Percentiles rank a stretch among this genome's conserved stretches.
Evolutionary conservation across 2,888 invertebrate genomes (phyloP).

Genomic region (Andricus curvator): DNA sequence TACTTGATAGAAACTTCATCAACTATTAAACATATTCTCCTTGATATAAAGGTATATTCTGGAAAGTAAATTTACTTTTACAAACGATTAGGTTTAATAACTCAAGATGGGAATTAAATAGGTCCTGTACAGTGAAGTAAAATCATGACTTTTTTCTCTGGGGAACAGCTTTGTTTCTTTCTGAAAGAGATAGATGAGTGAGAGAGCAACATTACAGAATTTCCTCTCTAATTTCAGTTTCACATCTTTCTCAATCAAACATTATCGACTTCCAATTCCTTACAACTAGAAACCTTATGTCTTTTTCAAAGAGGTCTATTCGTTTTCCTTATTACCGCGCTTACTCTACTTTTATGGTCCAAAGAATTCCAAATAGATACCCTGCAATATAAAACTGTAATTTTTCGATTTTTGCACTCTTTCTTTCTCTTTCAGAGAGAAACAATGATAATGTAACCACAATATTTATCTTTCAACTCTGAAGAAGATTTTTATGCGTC

Average conservation of each 20-base stretch:
- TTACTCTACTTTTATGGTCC: slow-evolving; percentile 10
- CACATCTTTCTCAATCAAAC: slow-evolving; percentile 20
- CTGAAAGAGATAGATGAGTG: slow-evolving; percentile 25
- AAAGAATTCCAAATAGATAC: not conserved
- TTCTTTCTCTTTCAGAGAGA: slow-evolving; percentile 17
- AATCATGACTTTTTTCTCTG: slow-evolving; percentile 3
- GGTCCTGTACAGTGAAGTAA: slow-evolving; percentile 35
- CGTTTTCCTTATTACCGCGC: not conserved
- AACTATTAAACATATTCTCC: too few species aligned
- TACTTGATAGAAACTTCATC: not conserved
- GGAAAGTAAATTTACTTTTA: not conserved
- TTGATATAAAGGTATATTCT: too few species aligned
- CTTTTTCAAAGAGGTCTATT: not conserved
- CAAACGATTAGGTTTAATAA: not conserved
- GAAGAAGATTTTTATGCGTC: slow-evolving; percentile 37
- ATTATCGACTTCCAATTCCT: slow-evolving; percentile 10
- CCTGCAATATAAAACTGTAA: slow-evolving; percentile 5
- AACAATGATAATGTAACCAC: slow-evolving; percentile 27
- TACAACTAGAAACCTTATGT: not conserved
- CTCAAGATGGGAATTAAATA: slow-evolving; percentile 8
- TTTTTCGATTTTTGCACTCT: not conserved
- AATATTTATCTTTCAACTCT: not conserved
- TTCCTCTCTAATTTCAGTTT: slow-evolving; percentile 10
- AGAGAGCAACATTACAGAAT: slow-evolving; percentile 10
- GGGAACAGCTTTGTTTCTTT: slow-evolving; percentile 26